Conservation (phyloP, 2,113 vertebrate species). For the Siniperca chuatsi region DNA sequence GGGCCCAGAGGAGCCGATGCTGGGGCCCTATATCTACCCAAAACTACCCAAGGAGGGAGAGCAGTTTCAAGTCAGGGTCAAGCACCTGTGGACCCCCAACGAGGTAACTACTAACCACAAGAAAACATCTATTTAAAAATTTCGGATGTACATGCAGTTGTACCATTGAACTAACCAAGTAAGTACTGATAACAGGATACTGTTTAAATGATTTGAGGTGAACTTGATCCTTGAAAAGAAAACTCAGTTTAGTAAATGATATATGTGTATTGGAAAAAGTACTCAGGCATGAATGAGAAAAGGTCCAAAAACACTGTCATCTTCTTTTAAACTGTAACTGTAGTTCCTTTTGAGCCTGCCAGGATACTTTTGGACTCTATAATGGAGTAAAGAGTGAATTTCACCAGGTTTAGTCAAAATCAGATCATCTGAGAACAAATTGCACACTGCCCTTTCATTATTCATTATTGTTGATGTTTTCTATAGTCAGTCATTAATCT, state of each 20-base stretch:
- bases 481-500: neutral
- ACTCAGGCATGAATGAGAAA: neutral
- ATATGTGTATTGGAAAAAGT: neutral
- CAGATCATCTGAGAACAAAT: neutral
- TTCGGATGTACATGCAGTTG: neutral
- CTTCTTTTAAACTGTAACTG: neutral
- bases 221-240: neutral
- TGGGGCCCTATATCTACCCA: slow-evolving; percentile 77
- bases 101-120: slow-evolving; percentile 80
- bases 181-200: neutral
- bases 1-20: slow-evolving; percentile 56
- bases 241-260: neutral
- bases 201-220: neutral
- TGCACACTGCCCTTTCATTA: neutral
- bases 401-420: neutral
- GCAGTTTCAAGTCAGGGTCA: slow-evolving; percentile 86
- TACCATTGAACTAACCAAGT: neutral
- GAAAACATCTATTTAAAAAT: neutral
- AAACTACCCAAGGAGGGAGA: slow-evolving; percentile 82
- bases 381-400: neutral
- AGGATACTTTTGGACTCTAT: neutral
- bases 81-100: slow-evolving; percentile 90
- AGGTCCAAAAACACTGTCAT: no score
- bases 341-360: neutral
- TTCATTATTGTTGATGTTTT: neutral